These are phyloP conservation scores for Xanthorhoe designata DNA, from an alignment of 2,888 invertebrate genomes.

Conservation along the genomic window DNA sequence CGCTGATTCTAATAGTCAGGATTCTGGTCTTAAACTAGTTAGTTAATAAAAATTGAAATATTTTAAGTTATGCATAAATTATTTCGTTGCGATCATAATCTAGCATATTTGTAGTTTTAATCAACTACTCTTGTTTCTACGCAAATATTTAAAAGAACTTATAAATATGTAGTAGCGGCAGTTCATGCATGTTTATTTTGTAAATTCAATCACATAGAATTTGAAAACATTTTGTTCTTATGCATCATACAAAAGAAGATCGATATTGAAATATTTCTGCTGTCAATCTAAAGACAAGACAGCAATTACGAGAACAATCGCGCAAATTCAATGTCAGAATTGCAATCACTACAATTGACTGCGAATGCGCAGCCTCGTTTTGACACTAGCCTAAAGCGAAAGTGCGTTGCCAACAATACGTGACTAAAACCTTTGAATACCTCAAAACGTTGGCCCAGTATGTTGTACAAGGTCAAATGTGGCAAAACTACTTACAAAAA, in stretches of 20 bases:
- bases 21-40: not conserved
- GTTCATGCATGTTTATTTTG: too few relatives aligned
- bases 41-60: not conserved
- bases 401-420: constrained; percentile 66
- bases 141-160: too few relatives aligned
- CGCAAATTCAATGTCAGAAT: constrained; percentile 60
- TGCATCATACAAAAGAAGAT: not conserved
- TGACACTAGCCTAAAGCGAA: constrained; percentile 60
- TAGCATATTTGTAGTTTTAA: not conserved
- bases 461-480: constrained; percentile 66
- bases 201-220: too few relatives aligned
- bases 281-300: constrained; percentile 17
- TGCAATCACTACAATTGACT: constrained; percentile 44
- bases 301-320: constrained; percentile 38
- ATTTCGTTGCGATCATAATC: not conserved
- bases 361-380: constrained; percentile 53
- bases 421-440: constrained; percentile 60
- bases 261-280: not conserved
- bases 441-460: constrained; percentile 50
- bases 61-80: constrained; percentile 15
- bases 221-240: not conserved
- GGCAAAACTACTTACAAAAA: constrained; percentile 53
- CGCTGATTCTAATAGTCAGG: not conserved
- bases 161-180: too few relatives aligned
- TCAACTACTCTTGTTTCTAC: not conserved